Evolutionary conservation across 2,113 vertebrate genomes (phyloP).

Genomic region (Osmerus mordax): DNA sequence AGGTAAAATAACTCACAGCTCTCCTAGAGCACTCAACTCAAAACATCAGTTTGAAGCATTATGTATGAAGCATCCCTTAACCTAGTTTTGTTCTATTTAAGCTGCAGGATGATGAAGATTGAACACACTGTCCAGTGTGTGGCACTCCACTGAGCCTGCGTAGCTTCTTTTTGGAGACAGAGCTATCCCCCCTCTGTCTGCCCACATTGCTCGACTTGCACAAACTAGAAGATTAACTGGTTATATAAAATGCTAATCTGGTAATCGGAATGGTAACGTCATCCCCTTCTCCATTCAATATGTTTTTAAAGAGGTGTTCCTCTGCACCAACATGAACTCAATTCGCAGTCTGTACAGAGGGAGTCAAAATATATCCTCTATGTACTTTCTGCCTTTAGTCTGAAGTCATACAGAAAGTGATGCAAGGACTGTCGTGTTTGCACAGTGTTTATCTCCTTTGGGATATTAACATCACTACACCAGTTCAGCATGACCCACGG

Average conservation of each 20-base stretch:
- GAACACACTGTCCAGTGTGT: background rate
- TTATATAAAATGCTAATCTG: conserved; percentile 33
- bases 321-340: background rate
- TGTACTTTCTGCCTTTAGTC: no score
- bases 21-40: conserved; percentile 27
- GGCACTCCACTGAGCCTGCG: background rate
- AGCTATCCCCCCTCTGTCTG: background rate
- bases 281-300: conserved; percentile 12
- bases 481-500: no score
- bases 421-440: no score
- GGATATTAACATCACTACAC: no score
- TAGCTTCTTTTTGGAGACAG: background rate
- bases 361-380: no score
- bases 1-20: conserved; percentile 5
- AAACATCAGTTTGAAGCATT: conserved; percentile 33
- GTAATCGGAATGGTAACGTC: conserved; percentile 20
- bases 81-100: conserved; percentile 19
- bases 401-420: no score
- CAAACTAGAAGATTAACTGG: conserved; percentile 9
- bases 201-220: conserved; percentile 19
- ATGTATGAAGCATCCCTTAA: conserved; percentile 34
- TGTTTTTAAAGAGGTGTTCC: background rate
- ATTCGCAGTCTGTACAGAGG: no score
- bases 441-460: no score
- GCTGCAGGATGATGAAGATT: conserved; percentile 18